A percentile compares a stretch with the other conserved stretches of the same genome.
phyloP scores from a whole-genome alignment of 2,888 invertebrate genomes.

The Stenotaenia linearis region DNA sequence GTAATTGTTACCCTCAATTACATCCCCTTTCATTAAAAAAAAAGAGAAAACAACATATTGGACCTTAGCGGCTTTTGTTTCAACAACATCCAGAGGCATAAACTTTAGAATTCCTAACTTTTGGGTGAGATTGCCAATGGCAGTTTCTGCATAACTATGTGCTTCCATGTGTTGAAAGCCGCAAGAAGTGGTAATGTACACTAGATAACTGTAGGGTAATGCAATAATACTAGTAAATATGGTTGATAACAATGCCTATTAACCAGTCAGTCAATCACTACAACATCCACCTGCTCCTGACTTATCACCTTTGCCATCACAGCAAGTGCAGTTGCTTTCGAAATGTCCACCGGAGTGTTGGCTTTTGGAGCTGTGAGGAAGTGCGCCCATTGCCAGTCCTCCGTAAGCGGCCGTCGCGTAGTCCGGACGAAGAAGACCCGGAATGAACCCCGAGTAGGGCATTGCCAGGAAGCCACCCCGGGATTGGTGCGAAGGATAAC shows the following conservation, averaged over 20 bases:
- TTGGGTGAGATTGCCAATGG: too few species aligned
- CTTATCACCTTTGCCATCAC: constrained; percentile 30
- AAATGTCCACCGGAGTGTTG: not conserved
- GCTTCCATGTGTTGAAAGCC: not conserved
- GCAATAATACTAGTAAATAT: too few species aligned
- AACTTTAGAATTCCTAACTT: too few species aligned
- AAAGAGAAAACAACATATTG: too few species aligned
- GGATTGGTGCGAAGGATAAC: constrained; percentile 22
- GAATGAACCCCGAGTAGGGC: constrained; percentile 36
- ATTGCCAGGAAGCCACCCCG: constrained; percentile 31
- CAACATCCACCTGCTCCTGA: not conserved
- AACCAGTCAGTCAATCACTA: constrained; percentile 12
- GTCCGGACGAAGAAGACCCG: constrained; percentile 34
- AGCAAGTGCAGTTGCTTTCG: constrained; percentile 26
- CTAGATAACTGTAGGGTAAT: not conserved
- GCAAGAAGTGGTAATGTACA: not conserved
- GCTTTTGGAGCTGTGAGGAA: not conserved
- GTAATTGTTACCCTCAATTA: too few species aligned
- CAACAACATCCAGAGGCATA: too few species aligned
- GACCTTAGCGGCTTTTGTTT: too few species aligned
- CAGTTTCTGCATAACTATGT: not conserved
- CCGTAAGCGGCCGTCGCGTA: constrained; percentile 29
- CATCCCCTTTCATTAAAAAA: too few species aligned
- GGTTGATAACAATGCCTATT: too few species aligned
- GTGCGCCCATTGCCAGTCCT: not conserved